phyloP scores from a whole-genome alignment of 2,113 vertebrate species.

The Oxyura jamaicensis region DNA sequence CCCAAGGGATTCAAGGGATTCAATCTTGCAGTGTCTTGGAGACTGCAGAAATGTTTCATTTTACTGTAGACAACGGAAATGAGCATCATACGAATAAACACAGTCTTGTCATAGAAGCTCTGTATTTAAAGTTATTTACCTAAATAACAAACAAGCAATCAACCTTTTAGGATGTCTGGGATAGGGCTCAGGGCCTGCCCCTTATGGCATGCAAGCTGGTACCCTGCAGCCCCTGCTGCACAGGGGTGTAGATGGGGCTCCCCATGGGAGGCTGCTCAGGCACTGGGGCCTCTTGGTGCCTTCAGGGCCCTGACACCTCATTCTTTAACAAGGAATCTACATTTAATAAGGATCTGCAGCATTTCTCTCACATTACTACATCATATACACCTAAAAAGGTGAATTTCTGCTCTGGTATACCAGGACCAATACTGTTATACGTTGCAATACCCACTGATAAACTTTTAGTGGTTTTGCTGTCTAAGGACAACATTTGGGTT shows the following conservation, averaged over 20 bases:
- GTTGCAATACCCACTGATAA: neutral
- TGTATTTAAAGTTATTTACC: neutral
- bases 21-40: neutral
- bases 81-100: neutral
- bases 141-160: neutral
- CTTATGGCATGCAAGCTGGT: neutral
- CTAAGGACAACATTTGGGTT: neutral
- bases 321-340: too few species aligned
- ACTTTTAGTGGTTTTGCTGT: neutral
- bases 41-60: neutral
- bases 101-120: neutral
- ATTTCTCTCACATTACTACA: neutral
- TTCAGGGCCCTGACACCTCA: neutral
- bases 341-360: neutral
- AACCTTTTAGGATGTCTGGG: neutral
- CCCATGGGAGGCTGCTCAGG: neutral
- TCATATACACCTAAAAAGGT: neutral
- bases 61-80: neutral
- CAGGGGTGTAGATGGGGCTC: accelerated
- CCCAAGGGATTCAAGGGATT: neutral
- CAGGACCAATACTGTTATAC: neutral
- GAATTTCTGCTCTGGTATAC: neutral
- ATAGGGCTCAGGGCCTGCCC: accelerated
- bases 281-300: neutral
- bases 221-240: accelerated